Evolutionary conservation across 2,888 invertebrate genomes (phyloP), one percentile per base, ranked within the genome.

Genomic region (Desoria tigrina): DNA sequence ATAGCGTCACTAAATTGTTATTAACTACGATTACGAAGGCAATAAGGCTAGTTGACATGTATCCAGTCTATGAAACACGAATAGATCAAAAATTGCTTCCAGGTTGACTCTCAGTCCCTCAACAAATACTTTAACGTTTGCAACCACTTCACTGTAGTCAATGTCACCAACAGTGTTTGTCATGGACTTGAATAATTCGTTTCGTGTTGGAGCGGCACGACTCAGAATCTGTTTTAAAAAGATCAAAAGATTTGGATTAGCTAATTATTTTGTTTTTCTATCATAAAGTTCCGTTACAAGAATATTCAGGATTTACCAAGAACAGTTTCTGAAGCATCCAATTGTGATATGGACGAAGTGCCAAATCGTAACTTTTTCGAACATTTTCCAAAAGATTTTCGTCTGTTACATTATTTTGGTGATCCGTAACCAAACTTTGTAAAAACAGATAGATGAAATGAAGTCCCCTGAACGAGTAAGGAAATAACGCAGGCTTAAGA

Each of bases 11-110:
- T n/a, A n/a, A n/a, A n/a, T n/a, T n/a, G n/a, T n/a, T n/a, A n/a
- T n/a, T n/a, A n/a, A n/a, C n/a, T n/a, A 21, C 16, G 4, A 16
- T 16, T 21, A 4, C 6, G 14, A 23, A 23, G 51, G 51, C 7
- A 23, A 51, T n/a, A 24, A 51, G 7, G 18, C 28, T 28, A 55
- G 18, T 24, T 55, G n/a, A 11, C 32, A 18, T 32, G 16, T 55
- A 18, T 59, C 59, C 21, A 59, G 45, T 49, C 59, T 42, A 16
- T 18, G 42, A 11, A 4, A 16, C 2, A 49, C 59, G n/a, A 51
- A 61, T 18, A 61, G 26, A 51, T 61, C 39, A 27, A 61, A 50
- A 51, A 61, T 61, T 9, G 61, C 37, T 37, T 61, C 21, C 51
- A 61, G 37, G 37, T 51, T 51, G 2, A n/a, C 3, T 53, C 21